Evolutionary conservation across 2,113 vertebrate species (phyloP), one percentile per base, ranked within the genome.

Genomic region (Platycercus adscitus): DNA sequence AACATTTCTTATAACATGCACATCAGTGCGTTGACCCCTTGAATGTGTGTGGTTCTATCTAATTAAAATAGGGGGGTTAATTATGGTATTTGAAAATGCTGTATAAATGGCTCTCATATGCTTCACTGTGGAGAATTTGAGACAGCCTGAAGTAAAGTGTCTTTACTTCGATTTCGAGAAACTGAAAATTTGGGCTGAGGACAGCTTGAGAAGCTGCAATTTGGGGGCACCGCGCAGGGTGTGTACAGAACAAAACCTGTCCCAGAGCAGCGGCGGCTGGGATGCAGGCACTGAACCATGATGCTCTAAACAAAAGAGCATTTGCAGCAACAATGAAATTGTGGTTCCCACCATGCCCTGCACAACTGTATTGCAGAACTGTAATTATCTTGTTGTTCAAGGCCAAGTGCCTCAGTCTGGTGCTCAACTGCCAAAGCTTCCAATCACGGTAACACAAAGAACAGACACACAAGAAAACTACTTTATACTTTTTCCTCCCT

Each of bases 231-330:
- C 1, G 23, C 8, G 61, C 70, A 61, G 91, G 10, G 53, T 1
- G 7, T 31, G 71, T 14, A 5, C 68, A 63, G 47, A 91, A 93
- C 43, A 82, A 79, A 97, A 94, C 81, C 68, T 7, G 2, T 72
- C 19, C 53, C 46, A 16, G 61, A 91, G 94, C 55, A 90, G 76
- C 58, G 33, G 52, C 49, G 61, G 69, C 63, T 47, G 76, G 70
- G 35, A 10, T 28, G 93, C 20, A 90, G 85, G 81, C 91, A 92
- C 80, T 79, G 72, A 95, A 88, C 87, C 91, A 5, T 91, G 94
- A 79, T 47, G n/a, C 79, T 92, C 77, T 65, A 90, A 96, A 97
- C 95, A 97, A 96, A 97, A 73, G 96, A 95, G 87, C 84, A 86
- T 96, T 96, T 88, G 89, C 82, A 88, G 69, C 69, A 93, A 97